A percentile compares a stretch with the other conserved stretches of the same genome.
Conservation (phyloP, 2,113 vertebrate genomes). For the Calidris pygmaea region DNA sequence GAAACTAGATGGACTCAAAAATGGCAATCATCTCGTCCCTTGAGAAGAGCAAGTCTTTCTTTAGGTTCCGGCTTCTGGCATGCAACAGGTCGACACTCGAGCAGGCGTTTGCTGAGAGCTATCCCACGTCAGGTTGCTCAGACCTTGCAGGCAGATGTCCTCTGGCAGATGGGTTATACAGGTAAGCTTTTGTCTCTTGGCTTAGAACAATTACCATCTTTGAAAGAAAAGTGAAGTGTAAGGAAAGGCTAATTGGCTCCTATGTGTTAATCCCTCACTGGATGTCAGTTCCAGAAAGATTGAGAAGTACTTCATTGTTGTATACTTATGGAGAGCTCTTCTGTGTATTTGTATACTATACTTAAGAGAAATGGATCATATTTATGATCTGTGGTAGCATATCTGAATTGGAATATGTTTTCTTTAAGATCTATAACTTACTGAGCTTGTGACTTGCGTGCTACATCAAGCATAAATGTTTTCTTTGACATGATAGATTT, state of each 20-base stretch:
- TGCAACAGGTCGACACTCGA: conserved; percentile 94
- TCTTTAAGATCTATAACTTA: not conserved
- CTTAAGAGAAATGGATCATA: not conserved
- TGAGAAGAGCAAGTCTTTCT: conserved; percentile 91
- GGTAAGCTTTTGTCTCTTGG: conserved; percentile 72
- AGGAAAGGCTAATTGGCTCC: not conserved
- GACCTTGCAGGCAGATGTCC: conserved; percentile 95
- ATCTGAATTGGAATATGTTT: not conserved
- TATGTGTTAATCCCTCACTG: not conserved
- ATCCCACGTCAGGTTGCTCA: conserved; percentile 97
- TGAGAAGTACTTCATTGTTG: not conserved
- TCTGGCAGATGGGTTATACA: conserved; percentile 98
- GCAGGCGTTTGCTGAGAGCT: conserved; percentile 89
- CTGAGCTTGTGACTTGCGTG: not conserved
- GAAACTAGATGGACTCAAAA: conserved; percentile 89
- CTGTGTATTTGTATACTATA: not conserved
- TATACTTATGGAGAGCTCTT: not conserved
- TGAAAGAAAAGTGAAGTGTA: not conserved
- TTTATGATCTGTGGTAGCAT: not conserved
- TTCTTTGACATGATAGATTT: not conserved
- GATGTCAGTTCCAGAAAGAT: not conserved
- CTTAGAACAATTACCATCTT: not conserved
- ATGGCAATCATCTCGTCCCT: conserved; percentile 93
- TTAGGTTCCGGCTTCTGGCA: conserved; percentile 96
- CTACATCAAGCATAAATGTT: not conserved